Percentiles rank a stretch among this genome's conserved stretches.
phyloP scores from a whole-genome alignment of 2,888 invertebrate genomes.

The Nymphalis c-album region DNA sequence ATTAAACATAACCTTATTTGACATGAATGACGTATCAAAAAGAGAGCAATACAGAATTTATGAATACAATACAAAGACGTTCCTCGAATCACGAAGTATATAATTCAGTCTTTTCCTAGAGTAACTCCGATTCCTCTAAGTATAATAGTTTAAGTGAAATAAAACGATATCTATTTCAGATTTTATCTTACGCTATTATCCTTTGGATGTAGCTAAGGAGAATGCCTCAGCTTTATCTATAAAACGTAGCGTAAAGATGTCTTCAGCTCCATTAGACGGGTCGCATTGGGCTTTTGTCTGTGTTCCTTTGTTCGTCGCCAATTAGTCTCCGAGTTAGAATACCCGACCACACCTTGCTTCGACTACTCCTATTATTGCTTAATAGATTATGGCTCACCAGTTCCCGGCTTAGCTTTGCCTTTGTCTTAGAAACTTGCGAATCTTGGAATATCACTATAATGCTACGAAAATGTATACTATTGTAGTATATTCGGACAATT shows the following conservation, averaged over 20 bases:
- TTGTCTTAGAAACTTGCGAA: constrained; percentile 48
- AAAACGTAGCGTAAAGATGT: constrained; percentile 53
- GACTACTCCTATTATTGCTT: constrained; percentile 59
- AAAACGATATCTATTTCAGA: constrained; percentile 34
- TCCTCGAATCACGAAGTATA: not conserved
- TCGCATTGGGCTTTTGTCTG: constrained; percentile 53
- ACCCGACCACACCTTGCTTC: constrained; percentile 42
- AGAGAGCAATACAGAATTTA: not conserved
- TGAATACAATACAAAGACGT: not conserved
- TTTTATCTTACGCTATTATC: constrained; percentile 36
- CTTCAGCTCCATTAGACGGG: constrained; percentile 56
- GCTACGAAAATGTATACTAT: not conserved
- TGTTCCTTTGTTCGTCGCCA: constrained; percentile 67
- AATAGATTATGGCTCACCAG: constrained; percentile 63
- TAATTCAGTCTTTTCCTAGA: not conserved
- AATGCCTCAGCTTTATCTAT: constrained; percentile 39
- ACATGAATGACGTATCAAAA: too few relatives aligned
- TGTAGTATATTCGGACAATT: constrained; percentile 4
- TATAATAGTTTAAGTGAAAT: constrained; percentile 30
- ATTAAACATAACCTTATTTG: too few relatives aligned
- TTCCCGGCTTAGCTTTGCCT: constrained; percentile 49
- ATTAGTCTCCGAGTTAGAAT: constrained; percentile 52
- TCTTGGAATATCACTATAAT: constrained; percentile 30
- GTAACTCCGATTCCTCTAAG: constrained; percentile 11
- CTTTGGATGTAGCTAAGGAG: constrained; percentile 35